Conservation (phyloP, 1,140 invertebrate species). For the Lasioglossum albipes region DNA sequence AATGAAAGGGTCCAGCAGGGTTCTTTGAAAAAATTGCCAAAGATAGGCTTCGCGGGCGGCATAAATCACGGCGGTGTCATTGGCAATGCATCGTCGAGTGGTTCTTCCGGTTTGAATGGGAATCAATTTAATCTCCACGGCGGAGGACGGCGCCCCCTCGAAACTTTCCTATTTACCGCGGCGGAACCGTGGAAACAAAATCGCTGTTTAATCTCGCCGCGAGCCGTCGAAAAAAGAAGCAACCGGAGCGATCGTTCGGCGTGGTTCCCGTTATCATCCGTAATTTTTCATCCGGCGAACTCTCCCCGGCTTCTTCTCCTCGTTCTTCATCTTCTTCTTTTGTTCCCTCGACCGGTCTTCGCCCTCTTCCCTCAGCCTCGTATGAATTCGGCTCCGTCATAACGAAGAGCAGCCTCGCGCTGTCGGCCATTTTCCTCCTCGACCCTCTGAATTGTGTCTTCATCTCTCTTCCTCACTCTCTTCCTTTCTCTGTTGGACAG, state of each 20-base stretch:
- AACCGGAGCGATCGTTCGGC: conserved; percentile 52
- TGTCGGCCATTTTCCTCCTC: conserved; percentile 46
- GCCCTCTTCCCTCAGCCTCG: conserved; percentile 14
- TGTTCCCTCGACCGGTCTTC: background rate
- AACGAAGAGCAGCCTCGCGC: conserved; percentile 33
- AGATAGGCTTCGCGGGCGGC: background rate
- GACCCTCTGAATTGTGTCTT: conserved; percentile 43
- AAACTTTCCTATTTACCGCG: background rate
- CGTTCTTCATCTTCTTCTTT: background rate
- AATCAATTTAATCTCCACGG: background rate
- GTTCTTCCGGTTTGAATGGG: background rate
- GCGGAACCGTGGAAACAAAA: background rate
- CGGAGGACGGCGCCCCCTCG: too few relatives aligned
- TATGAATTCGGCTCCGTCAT: conserved; percentile 65
- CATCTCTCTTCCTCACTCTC: conserved; percentile 26
- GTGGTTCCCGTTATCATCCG: conserved; percentile 53
- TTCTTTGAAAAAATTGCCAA: too few relatives aligned
- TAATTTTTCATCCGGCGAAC: conserved; percentile 61
- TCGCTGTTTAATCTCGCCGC: background rate
- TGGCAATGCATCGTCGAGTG: conserved; percentile 15
- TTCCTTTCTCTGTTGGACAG: background rate
- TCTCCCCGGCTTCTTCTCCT: conserved; percentile 5
- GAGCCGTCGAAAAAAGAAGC: conserved; percentile 54
- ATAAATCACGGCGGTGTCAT: conserved; percentile 31
- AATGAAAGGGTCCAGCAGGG: too few relatives aligned